Base-by-base conservation (phyloP, 2,888 invertebrate species). In the Drosophila putrida region DNA sequence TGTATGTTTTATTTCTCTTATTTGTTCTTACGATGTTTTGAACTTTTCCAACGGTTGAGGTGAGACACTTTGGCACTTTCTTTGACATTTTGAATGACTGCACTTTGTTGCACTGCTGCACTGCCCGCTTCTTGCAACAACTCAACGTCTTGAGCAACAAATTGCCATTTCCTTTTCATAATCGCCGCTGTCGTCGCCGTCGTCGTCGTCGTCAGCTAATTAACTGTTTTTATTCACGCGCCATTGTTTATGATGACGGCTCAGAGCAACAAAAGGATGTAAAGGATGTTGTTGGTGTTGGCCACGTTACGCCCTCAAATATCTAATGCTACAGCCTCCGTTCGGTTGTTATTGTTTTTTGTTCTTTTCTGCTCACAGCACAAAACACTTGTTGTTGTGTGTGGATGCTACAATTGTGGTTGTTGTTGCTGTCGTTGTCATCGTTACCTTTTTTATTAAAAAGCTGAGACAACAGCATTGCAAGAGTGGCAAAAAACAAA, bases 391-490 rank as follows among this genome's bases (percentile, higher is more conserved):
- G 78, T 73, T 73, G 64, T 74, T 74, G 77, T 20, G 77, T 20
- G 20, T 43, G n/a, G 28, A n/a, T 58, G 58, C 39, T 39, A 27
- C 36, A 38, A 39, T 39, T 43, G 50, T 50, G 61, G 77, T 62
- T 77, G 69, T 53, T 55, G 44, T 51, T 41, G 62, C 15, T 62
- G 47, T 39, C 44, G 55, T 51, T 67, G 67, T 67, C 62, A 62
- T 62, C 67, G 62, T 67, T 67, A 67, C 67, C 67, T 72, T 76
- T 75, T 75, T 75, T 75, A 78, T 78, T 78, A 77, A 76, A 77
- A 77, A 74, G 58, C 76, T 47, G 61, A 61, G 51, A 66, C 66
- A 75, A 71, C 58, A 64, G 50, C 63, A 59, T 61, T 54, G 61
- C 58, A 50, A 58, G 65, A 71, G 58, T 58, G 74, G 36, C 54